Base-by-base conservation (phyloP, 64 coral and sea anemone species). In the Hydrozoanthus tunicans region DNA sequence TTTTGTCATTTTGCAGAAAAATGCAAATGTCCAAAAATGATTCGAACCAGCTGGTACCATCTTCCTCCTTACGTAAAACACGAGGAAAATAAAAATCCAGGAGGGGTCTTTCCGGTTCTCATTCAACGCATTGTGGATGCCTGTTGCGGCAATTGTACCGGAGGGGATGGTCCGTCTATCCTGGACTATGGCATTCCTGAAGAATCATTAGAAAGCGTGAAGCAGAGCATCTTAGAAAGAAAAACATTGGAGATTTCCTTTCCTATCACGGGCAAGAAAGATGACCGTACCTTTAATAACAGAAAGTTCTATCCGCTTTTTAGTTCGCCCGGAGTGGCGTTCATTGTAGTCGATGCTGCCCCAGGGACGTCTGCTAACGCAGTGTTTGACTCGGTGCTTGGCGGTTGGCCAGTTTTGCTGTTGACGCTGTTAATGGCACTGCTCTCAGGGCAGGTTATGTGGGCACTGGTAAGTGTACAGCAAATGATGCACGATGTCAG, bases 401-500 rank as follows among this genome's bases (percentile, higher is more conserved):
- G 91, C 86, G 93, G 93, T 9, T 98, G 94, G 93, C 96, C 96
- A 64, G 82, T 98, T 15, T 58, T 98, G 5, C 7, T 98, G 5
- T 79, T 98, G 15, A 98, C 96, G 5, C 15, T 98, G 61, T 51
- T 93, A 5, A 98, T 98, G 94, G 96, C 96, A 3, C 69, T 95
- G 60, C 89, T 98, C 12, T 95, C 96, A 32, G 96, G 96, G 1
- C 94, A 95, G 54, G 91, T 95, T 62, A 98, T 98, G 96, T 98
- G 96, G 96, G 91, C 91, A 6, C 11, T 98, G 74, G 96, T 98
- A 56, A 98, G 96, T 95, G 79, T 10, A 70, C 9, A 6, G 54
- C 69, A 8, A 23, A 2, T 59, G 3, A 85, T 53, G 15, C 9
- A 23, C 9, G 7, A 59, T 10, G 20, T 20, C 20, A 20, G 58